Base-by-base conservation (phyloP, 2,797 vertebrate species). In the Epinephelus coioides region DNA sequence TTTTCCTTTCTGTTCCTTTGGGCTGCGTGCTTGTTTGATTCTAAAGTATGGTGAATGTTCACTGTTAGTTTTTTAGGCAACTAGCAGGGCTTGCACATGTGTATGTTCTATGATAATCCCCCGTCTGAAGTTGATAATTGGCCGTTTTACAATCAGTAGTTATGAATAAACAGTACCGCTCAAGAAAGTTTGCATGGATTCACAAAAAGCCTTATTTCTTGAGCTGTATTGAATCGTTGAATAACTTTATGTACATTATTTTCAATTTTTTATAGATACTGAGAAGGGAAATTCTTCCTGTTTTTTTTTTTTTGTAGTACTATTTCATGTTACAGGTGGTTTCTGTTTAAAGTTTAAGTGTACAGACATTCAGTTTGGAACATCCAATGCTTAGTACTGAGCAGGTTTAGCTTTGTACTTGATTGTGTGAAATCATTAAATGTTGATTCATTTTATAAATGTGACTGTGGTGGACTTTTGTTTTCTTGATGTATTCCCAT, bases 401-500 rank as follows among this genome's bases (percentile, higher is more conserved):
- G 73, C 81, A 81, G 55, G 68, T 86, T 78, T 78, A 88, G 82
- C 87, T 91, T 89, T 95, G 91, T 94, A 86, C 83, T 84, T 83
- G 59, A 78, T 66, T 83, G 76, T 92, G 69, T 92, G 78, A 89
- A 86, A 87, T 91, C 83, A 95, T 95, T 95, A 95, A 95, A 95
- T 92, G 88, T 92, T 86, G 73, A 85, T 54, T 77, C 10, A 89
- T 93, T 94, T 94, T 88, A 86, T 92, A 87, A 90, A 86, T 59
- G 61, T 81, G 56, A 78, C 69, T 72, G 72, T 88, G 83, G 78
- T 90, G 61, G 85, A 80, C 61, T 60, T 92, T 84, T 84, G n/a
- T 53, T 87, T 89, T 68, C 55, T 83, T 81, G 17, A 70, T 76
- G 13, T 71, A 19, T 71, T 82, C 19, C 53, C 3, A 47, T 85